Evolutionary conservation across 2,797 vertebrate species (phyloP), one percentile per base, ranked within the genome.

Genomic region (Saxicola maurus): DNA sequence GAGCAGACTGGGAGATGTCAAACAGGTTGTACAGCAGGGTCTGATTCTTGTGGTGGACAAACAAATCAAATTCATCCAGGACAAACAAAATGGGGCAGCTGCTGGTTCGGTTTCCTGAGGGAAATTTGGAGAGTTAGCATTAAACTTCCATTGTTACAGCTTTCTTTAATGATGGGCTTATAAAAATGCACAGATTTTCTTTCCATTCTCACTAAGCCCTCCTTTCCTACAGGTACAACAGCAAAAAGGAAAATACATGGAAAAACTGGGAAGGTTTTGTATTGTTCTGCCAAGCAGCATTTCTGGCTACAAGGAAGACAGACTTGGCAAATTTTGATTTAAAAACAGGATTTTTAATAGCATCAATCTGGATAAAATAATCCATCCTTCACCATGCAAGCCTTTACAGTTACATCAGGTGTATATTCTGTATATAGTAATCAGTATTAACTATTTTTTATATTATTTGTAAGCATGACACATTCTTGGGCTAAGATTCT

Each of bases 61-160:
- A 99, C 72, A 99, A 97, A 96, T 99, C 99, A 61, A 99, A 99
- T 93, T 99, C 99, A 88, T 99, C 99, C 96, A 99, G 96, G n/a
- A 99, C 67, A 86, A 99, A 99, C 73, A 99, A 73, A 89, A 99
- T 97, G 0, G 99, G 98, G 20, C 98, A 98, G 83, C 98, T 99
- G 96, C 96, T 98, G 65, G 73, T 97, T 68, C 98, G 97, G 35
- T 98, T 96, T 67, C 99, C 99, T 99, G 92, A 55, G 38, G 80
- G 62, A 15, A 85, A 53, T 53, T 28, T 12, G 8, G 21, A 24
- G 27, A 30, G 55, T 72, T 15, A 79, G 76, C 14, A 16, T 4
- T 23, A 43, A 31, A 11, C 3, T 66, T 31, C 10, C 30, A 13
- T 0, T 55, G 16, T 30, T 25, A 10, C 23, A 83, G 9, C 31